Conservation (phyloP, 2,113 vertebrate species). For the Scytalopus superciliaris region DNA sequence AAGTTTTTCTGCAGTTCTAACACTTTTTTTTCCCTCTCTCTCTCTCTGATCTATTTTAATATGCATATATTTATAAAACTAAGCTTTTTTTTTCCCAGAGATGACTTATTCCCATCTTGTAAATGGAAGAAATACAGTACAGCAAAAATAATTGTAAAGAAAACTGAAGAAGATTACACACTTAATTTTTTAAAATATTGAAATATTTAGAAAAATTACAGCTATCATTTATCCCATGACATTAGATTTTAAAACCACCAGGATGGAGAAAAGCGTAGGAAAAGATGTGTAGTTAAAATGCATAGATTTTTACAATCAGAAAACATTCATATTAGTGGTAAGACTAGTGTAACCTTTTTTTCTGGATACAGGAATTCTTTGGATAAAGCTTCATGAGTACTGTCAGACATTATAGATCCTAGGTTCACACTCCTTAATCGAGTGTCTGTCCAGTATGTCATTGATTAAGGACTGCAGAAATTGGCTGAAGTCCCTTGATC, state of each 20-base stretch:
- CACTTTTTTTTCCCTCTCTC: background rate
- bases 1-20: background rate
- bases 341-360: background rate
- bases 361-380: background rate
- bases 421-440: conserved; percentile 22
- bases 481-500: background rate
- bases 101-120: background rate
- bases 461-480: conserved; percentile 14
- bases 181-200: background rate
- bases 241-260: background rate
- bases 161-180: background rate
- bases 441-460: background rate
- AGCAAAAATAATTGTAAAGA: background rate
- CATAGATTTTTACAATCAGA: background rate
- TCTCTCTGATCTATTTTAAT: background rate
- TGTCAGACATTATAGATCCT: background rate
- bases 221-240: background rate
- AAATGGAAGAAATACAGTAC: background rate
- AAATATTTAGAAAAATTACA: background rate
- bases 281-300: background rate
- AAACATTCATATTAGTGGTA: background rate
- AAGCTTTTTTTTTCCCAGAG: background rate
- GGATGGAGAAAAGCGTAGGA: background rate
- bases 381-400: background rate
- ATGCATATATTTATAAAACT: background rate